A percentile compares a stretch with the other conserved stretches of the same genome.
Evolutionary conservation across 2,113 vertebrate genomes (phyloP).

Genomic region (Aspidoscelis tigris): DNA sequence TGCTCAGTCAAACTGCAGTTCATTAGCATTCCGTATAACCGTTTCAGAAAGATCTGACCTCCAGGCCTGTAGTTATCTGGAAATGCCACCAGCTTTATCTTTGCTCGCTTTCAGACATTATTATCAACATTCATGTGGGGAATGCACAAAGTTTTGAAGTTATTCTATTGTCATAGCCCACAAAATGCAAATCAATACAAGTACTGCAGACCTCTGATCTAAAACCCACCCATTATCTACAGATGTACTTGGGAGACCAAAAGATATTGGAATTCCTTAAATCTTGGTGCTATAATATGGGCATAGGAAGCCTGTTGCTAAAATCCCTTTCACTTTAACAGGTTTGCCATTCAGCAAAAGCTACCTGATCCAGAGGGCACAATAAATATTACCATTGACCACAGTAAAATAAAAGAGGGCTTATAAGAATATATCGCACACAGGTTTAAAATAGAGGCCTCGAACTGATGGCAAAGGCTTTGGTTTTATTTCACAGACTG

Average conservation of each 20-base stretch:
- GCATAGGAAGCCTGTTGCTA: not conserved
- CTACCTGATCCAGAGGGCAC: too few species aligned
- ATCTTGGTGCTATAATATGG: not conserved
- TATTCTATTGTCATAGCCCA: not conserved
- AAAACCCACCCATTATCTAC: not conserved
- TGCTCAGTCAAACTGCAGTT: not conserved
- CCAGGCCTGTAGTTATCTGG: not conserved
- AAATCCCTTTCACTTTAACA: not conserved
- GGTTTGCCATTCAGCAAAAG: not conserved
- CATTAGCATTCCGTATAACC: not conserved
- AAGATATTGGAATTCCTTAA: not conserved
- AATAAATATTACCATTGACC: not conserved
- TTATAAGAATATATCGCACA: not conserved
- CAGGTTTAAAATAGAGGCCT: not conserved
- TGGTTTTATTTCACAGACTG: not conserved
- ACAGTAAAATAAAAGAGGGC: too few species aligned
- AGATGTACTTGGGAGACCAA: not conserved
- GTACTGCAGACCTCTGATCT: not conserved
- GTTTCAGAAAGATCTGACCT: not conserved
- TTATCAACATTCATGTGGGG: not conserved
- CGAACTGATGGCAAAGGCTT: not conserved
- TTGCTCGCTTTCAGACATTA: not conserved
- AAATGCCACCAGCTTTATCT: not conserved
- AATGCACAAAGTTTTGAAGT: not conserved
- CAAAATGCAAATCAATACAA: not conserved